Percentiles rank a stretch among this genome's conserved stretches.
phyloP scores from a whole-genome alignment of 2,113 vertebrate genomes.

The Dascyllus trimaculatus region DNA sequence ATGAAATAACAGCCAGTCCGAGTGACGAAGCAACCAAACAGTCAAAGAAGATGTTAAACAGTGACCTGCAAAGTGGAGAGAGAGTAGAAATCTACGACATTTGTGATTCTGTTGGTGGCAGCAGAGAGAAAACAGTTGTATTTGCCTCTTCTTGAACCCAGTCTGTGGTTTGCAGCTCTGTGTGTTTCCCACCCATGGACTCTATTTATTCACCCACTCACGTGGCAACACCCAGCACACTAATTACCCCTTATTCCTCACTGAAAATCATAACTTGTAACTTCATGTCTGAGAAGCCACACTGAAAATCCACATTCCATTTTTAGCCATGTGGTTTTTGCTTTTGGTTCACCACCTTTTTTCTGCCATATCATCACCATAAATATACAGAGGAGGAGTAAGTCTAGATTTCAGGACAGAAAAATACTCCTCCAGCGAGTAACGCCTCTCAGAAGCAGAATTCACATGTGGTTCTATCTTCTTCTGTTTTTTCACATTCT shows the following conservation, averaged over 20 bases:
- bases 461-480: constrained; percentile 24
- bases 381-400: constrained; percentile 43
- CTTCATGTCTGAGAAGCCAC: constrained; percentile 51
- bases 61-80: too few species aligned
- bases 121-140: neutral
- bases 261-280: constrained; percentile 63
- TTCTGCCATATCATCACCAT: constrained; percentile 57
- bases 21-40: too few species aligned
- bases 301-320: constrained; percentile 49
- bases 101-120: constrained; percentile 1
- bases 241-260: constrained; percentile 61
- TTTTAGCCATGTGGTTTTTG: constrained; percentile 66
- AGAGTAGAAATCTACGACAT: neutral
- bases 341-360: constrained; percentile 51
- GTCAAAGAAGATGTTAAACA: too few species aligned
- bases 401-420: constrained; percentile 32
- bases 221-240: constrained; percentile 61
- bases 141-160: constrained; percentile 12
- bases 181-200: constrained; percentile 36
- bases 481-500: constrained; percentile 8
- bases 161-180: constrained; percentile 31
- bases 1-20: too few species aligned
- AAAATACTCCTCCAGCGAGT: constrained; percentile 17
- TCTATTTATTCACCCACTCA: constrained; percentile 53
- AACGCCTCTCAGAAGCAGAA: constrained; percentile 26